Conservation (phyloP, 2,113 vertebrate species). For the Sinosuthora webbiana region DNA sequence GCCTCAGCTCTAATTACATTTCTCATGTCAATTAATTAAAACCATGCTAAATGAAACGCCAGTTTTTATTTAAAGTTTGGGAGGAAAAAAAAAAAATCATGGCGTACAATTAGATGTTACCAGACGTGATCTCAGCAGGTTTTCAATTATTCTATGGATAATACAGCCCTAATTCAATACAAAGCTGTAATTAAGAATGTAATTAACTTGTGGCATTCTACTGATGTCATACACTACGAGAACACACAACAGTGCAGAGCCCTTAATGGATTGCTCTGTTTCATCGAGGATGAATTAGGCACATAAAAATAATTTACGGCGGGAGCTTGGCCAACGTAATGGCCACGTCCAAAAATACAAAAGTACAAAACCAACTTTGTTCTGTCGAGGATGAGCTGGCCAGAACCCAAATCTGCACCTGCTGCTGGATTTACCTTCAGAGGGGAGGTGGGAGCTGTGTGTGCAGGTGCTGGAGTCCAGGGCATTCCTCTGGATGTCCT, state of each 20-base stretch:
- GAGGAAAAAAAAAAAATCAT: not conserved
- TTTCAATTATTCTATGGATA: conserved; percentile 74
- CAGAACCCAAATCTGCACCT: not conserved
- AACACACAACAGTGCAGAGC: conserved; percentile 19
- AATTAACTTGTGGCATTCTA: conserved; percentile 69
- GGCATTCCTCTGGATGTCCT: too few relatives aligned
- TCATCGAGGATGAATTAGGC: conserved; percentile 10
- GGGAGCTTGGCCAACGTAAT: not conserved
- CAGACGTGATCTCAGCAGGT: conserved; percentile 75
- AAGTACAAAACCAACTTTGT: not conserved
- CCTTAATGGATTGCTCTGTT: conserved; percentile 3
- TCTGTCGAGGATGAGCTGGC: not conserved
- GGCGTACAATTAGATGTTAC: conserved; percentile 67
- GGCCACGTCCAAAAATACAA: not conserved
- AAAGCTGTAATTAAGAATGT: conserved; percentile 75
- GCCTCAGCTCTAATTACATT: conserved; percentile 51
- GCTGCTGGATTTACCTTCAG: not conserved
- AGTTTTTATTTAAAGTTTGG: conserved; percentile 65
- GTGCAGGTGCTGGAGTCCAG: too few relatives aligned
- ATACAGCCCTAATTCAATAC: conserved; percentile 67
- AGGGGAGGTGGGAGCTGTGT: not conserved
- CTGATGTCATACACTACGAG: conserved; percentile 61
- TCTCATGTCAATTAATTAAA: conserved; percentile 71
- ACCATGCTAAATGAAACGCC: conserved; percentile 62
- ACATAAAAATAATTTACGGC: conserved; percentile 35